phyloP scores from a whole-genome alignment of 2,113 vertebrate species.

The Leptosomus discolor region DNA sequence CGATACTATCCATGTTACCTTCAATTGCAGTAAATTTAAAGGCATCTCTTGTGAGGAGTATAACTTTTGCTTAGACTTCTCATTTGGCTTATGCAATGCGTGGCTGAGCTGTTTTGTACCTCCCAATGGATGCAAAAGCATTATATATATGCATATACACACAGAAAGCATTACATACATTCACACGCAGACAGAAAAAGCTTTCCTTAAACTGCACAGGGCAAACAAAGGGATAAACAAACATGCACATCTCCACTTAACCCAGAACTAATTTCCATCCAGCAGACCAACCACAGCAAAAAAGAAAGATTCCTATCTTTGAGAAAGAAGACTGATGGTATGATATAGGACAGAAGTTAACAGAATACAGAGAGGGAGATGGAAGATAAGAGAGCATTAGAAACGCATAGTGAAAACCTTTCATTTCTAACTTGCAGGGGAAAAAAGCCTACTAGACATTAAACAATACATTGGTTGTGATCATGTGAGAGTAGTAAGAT shows the following conservation, averaged over 20 bases:
- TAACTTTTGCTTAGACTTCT: neutral
- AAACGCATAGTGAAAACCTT: neutral
- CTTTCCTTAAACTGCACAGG: neutral
- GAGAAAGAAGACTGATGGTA: accelerated
- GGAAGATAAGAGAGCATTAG: neutral
- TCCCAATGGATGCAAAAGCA: neutral
- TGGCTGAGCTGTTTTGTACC: neutral
- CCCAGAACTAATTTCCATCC: neutral
- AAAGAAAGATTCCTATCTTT: neutral
- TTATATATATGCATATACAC: accelerated
- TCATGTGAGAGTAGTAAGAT: neutral
- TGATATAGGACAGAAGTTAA: neutral
- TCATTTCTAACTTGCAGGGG: neutral
- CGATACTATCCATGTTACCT: accelerated
- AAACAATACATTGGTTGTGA: neutral
- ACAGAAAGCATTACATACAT: neutral
- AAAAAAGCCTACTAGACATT: neutral
- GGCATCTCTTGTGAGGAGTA: accelerated
- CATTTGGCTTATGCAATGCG: neutral
- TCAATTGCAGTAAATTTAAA: neutral
- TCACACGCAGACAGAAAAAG: neutral
- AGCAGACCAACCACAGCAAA: neutral
- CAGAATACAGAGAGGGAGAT: neutral
- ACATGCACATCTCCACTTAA: neutral
- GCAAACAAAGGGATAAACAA: neutral